A percentile compares a stretch with the other conserved stretches of the same genome.
Evolutionary conservation across 2,797 vertebrate species (phyloP).

Genomic region (Rhinichthys osculus): DNA sequence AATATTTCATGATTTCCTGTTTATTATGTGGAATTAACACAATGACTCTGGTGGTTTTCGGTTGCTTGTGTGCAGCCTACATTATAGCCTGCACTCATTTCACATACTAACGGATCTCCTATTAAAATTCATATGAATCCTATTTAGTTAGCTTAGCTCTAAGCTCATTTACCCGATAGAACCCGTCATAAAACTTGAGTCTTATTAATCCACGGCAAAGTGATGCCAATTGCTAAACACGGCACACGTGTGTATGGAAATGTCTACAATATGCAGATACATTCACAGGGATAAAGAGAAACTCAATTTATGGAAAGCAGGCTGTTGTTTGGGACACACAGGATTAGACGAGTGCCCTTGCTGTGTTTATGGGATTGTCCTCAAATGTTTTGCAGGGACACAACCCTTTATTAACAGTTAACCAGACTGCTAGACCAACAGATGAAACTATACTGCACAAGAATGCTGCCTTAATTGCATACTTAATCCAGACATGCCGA

Average conservation of each 20-base stretch:
- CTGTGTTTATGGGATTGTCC: slow-evolving; percentile 26
- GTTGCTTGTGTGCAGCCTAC: slow-evolving; percentile 29
- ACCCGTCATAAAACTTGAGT: slow-evolving; percentile 40
- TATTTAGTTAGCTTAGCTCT: slow-evolving; percentile 42
- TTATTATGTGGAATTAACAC: slow-evolving; percentile 48
- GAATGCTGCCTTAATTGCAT: background rate
- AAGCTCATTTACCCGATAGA: slow-evolving; percentile 58
- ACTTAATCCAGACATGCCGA: background rate
- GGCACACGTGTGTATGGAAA: slow-evolving; percentile 26
- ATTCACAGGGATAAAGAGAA: slow-evolving; percentile 38
- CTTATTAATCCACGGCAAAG: slow-evolving; percentile 42
- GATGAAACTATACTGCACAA: background rate
- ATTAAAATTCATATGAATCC: slow-evolving; percentile 49
- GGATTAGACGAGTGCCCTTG: slow-evolving; percentile 25
- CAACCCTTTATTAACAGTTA: background rate
- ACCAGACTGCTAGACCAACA: background rate
- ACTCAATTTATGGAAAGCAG: slow-evolving; percentile 19
- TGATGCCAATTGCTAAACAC: slow-evolving; percentile 38
- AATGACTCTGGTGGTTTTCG: slow-evolving; percentile 40
- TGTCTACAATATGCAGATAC: slow-evolving; percentile 36
- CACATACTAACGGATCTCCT: slow-evolving; percentile 24
- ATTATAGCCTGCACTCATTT: slow-evolving; percentile 35
- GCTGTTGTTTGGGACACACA: slow-evolving; percentile 22
- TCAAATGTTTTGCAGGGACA: background rate
- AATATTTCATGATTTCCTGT: slow-evolving; percentile 35